Evolutionary conservation across 2,113 vertebrate species (phyloP), one percentile per base, ranked within the genome.

Genomic region (Alligator sinensis): DNA sequence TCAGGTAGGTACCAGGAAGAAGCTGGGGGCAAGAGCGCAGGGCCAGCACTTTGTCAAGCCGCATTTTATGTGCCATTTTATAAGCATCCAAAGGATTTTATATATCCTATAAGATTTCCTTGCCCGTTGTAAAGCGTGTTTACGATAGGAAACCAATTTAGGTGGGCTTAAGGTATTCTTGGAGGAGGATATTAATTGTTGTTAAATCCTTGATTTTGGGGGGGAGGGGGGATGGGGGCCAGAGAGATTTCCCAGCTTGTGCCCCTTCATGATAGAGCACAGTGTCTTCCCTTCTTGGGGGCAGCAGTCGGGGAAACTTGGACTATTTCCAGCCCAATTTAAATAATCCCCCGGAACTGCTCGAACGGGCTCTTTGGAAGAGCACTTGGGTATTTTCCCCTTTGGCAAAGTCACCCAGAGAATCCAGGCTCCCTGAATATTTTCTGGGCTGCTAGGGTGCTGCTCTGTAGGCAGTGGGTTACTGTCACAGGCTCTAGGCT

Each of bases 81-180:
- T 99, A 99, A 99, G 99, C 99, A 99, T 98, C 98, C 98, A 99
- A 99, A 98, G 96, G 98, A 98, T 98, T 99, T 99, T 99, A 99
- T 99, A 99, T 98, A 98, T 99, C 99, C 99, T 98, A 98, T 99
- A 99, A 99, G 98, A 98, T 98, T 98, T 98, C 97, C 97, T 99
- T 98, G 98, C 98, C 98, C 98, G 98, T 97, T 98, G 98, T 99
- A 99, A 99, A 99, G 98, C 78, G 97, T 98, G 98, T 99, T 99
- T 99, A 99, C 98, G 98, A 99, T 98, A 98, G 98, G 98, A 98
- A 99, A 98, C 98, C 98, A 97, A 98, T 98, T 98, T 98, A 98
- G 98, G 97, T 97, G 96, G 97, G 97, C 97, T 98, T 98, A 97
- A 98, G 97, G 97, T 98, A 96, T 97, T 96, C 97, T 97, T 97